These are phyloP conservation scores for Calameuta pallipes DNA, from an alignment of 2,888 invertebrate genomes.

Conservation along the genomic window DNA sequence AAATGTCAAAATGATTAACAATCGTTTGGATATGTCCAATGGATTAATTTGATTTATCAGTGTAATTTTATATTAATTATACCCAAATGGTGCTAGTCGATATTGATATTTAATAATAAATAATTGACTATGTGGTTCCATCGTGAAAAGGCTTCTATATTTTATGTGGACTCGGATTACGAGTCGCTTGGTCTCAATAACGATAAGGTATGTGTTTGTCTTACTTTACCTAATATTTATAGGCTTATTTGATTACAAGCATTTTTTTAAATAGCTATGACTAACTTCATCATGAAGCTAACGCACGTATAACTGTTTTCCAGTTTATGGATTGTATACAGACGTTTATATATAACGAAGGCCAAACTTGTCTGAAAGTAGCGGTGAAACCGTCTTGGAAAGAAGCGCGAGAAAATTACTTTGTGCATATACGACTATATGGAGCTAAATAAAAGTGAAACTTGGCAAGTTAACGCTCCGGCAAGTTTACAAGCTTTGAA, in stretches of 20 bases:
- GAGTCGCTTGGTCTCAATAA: conserved; percentile 39
- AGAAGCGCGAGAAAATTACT: conserved; percentile 5
- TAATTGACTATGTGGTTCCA: conserved; percentile 48
- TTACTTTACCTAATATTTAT: background rate
- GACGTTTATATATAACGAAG: background rate
- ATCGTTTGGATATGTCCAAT: background rate
- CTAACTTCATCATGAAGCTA: background rate
- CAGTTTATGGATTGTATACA: background rate
- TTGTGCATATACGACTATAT: conserved; percentile 12
- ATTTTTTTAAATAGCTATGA: background rate
- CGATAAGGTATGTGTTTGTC: conserved; percentile 36
- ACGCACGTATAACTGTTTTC: background rate
- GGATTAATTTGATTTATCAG: background rate
- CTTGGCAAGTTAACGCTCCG: conserved; percentile 29
- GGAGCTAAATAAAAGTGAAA: conserved; percentile 36
- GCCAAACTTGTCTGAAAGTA: background rate
- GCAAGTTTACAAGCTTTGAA: conserved; percentile 16
- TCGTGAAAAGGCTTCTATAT: conserved; percentile 49
- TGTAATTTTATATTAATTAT: background rate
- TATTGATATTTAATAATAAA: background rate
- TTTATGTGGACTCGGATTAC: conserved; percentile 52
- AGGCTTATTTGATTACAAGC: background rate
- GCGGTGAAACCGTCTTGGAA: background rate
- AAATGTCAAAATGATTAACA: background rate
- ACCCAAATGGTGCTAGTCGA: background rate